Base-by-base conservation (phyloP, 2,888 invertebrate genomes). In the Carterocephalus palaemon region DNA sequence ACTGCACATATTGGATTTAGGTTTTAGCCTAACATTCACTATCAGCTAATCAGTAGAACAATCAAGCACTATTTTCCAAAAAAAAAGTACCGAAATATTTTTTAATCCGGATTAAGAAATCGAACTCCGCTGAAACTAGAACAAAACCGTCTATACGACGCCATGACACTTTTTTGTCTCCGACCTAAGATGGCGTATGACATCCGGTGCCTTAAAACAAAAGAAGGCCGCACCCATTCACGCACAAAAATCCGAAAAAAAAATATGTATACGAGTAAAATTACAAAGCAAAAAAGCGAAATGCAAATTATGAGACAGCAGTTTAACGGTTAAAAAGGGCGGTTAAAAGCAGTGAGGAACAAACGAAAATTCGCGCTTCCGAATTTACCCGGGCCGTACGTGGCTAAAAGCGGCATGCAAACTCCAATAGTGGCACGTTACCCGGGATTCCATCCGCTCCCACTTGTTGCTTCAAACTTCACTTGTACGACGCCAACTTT, bases 111-210 rank as follows among this genome's bases (percentile, higher is more conserved):
- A 36, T 43, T 17, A 43, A 23, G 29, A 43, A 43, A 43, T 43
- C 43, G 36, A 48, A 42, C 38, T 15, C 20, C 10, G 13, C 28
- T 42, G 38, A 39, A 52, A 49, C 47, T 49, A 40, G 52, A 52
- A 52, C 52, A 52, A 51, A 55, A 53, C 48, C 47, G 56, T 59
- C 54, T 52, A 53, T 53, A 40, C 54, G 75, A 67, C 81, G 85
- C 85, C 85, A 85, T 84, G 85, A 85, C 83, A 83, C 70, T 75
- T 81, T 84, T 85, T 83, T 70, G 75, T 73, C 69, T 67, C 60
- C 74, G 62, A 74, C 66, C 79, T 83, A 86, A 86, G 85, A 86
- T 85, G 85, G 85, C 85, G 85, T 45, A 24, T 45, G 45, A 31
- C 69, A 66, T 73, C 70, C 65, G 63, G 69, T 70, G 64, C 64